Conservation (phyloP, 2,113 vertebrate genomes). For the Lipotes vexillifer region DNA sequence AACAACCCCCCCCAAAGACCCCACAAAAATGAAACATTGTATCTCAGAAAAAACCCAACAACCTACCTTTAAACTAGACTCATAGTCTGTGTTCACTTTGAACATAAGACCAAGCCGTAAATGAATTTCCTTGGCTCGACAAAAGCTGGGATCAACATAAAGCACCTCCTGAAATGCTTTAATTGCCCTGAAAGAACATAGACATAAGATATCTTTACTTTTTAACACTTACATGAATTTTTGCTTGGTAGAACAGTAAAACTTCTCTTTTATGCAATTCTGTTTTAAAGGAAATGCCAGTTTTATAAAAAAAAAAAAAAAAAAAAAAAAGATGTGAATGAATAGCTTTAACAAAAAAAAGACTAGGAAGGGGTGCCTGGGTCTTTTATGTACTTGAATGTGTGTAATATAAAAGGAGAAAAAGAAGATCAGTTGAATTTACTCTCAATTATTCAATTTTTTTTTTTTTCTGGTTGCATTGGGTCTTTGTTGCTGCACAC, state of each 20-base stretch:
- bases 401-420: neutral
- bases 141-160: conserved; percentile 98
- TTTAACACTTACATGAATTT: conserved; percentile 30
- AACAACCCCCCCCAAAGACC: neutral
- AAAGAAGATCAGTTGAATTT: neutral
- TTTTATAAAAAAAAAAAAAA: conserved; percentile 39
- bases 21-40: conserved; percentile 49
- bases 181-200: conserved; percentile 91
- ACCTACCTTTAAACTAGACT: conserved; percentile 97
- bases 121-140: conserved; percentile 97
- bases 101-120: conserved; percentile 99
- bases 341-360: neutral
- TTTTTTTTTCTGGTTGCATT: no score
- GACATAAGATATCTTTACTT: conserved; percentile 27
- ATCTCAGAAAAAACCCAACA: conserved; percentile 41
- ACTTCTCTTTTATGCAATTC: conserved; percentile 13
- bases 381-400: conserved; percentile 10
- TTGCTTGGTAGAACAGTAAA: conserved; percentile 50
- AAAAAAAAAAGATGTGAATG: conserved; percentile 18
- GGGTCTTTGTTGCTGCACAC: no score
- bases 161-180: conserved; percentile 99
- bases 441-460: neutral
- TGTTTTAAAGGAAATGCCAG: conserved; percentile 41
- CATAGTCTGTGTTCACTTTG: conserved; percentile 98
- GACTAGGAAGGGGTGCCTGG: neutral